Evolutionary conservation across 2,797 vertebrate genomes (phyloP).

Genomic region (Brachyrhaphis roseni): DNA sequence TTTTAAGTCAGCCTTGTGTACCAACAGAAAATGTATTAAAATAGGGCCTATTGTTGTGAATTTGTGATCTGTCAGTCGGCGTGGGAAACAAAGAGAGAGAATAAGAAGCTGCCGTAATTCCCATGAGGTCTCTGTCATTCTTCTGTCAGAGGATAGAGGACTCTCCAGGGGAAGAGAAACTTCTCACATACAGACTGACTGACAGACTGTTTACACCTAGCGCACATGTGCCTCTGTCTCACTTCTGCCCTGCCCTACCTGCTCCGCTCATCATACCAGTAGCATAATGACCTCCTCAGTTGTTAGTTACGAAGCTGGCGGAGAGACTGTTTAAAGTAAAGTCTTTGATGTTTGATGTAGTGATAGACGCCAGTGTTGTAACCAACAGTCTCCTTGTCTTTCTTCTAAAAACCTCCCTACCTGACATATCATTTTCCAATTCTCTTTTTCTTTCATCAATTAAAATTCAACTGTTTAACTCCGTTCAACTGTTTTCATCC

Average conservation of each 20-base stretch:
- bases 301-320: slow-evolving; percentile 69
- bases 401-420: slow-evolving; percentile 25
- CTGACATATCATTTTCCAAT: slow-evolving; percentile 36
- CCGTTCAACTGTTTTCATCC: slow-evolving; percentile 50
- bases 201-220: slow-evolving; percentile 67
- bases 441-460: slow-evolving; percentile 58
- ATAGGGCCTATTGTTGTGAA: slow-evolving; percentile 75
- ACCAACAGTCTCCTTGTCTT: slow-evolving; percentile 48
- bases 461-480: slow-evolving; percentile 55
- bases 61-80: slow-evolving; percentile 75
- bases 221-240: slow-evolving; percentile 43
- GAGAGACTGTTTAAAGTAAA: slow-evolving; percentile 72
- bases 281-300: slow-evolving; percentile 80
- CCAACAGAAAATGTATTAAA: slow-evolving; percentile 76
- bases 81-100: slow-evolving; percentile 63
- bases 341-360: slow-evolving; percentile 57
- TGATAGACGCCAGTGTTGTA: slow-evolving; percentile 61
- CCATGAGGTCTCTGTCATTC: slow-evolving; percentile 74
- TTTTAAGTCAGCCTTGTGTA: slow-evolving; percentile 77
- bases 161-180: slow-evolving; percentile 70
- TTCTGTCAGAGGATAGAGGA: slow-evolving; percentile 70
- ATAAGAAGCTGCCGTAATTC: slow-evolving; percentile 62
- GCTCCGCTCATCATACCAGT: slow-evolving; percentile 59
- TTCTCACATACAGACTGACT: slow-evolving; percentile 67
- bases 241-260: slow-evolving; percentile 29